Conservation (phyloP, 1,140 invertebrate species). For the Orius laevigatus region DNA sequence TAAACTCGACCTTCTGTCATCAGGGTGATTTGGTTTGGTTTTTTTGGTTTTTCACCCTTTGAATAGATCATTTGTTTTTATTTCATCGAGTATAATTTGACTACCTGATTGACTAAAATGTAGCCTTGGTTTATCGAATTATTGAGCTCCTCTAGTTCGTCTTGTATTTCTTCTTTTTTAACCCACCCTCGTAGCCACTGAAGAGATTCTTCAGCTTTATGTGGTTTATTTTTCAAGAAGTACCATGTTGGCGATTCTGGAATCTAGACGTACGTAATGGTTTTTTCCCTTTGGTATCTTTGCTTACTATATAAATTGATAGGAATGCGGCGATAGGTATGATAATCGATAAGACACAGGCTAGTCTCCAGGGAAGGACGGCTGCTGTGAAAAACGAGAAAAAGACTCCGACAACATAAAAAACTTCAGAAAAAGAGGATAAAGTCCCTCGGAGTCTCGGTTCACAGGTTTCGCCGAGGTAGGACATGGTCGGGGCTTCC, state of each 20-base stretch:
- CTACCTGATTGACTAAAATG: too few species aligned
- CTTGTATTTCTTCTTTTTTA: conserved; percentile 21
- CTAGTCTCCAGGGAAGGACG: background rate
- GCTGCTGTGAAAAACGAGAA: background rate
- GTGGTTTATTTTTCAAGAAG: conserved; percentile 28
- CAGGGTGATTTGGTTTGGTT: background rate
- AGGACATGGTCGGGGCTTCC: conserved; percentile 7
- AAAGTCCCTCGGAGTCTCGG: background rate
- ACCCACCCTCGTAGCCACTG: conserved; percentile 33
- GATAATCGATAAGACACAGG: background rate
- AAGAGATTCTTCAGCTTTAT: conserved; percentile 30
- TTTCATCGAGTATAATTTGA: too few species aligned
- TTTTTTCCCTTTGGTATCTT: too few species aligned
- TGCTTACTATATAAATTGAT: background rate
- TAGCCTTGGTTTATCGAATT: too few species aligned
- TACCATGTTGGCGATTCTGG: conserved; percentile 50
- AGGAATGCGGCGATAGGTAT: background rate
- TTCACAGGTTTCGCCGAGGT: conserved; percentile 1
- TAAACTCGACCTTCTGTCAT: conserved; percentile 1
- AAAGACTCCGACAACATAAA: background rate
- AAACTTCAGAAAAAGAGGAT: conserved; percentile 4
- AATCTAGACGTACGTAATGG: conserved; percentile 24
- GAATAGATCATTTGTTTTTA: too few species aligned
- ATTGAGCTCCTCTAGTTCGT: background rate
- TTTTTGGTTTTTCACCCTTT: background rate